Conservation (phyloP, 1,140 invertebrate genomes). For the Diprion similis region DNA sequence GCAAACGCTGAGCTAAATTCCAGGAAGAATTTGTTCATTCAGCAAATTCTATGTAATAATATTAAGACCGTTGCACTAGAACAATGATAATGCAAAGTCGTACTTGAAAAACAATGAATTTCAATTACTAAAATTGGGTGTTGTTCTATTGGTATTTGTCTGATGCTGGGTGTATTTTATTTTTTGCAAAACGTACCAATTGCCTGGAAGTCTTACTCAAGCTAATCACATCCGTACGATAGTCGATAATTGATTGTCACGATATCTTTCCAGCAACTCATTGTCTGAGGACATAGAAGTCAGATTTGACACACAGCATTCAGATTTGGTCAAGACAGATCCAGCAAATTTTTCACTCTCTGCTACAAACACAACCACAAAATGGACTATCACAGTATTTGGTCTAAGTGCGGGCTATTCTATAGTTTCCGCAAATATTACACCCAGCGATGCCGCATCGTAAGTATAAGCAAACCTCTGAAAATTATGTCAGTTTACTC, state of each 20-base stretch:
- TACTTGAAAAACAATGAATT: too few relatives aligned
- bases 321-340: slow-evolving; percentile 42
- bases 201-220: background rate
- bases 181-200: too few relatives aligned
- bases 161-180: too few relatives aligned
- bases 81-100: too few relatives aligned
- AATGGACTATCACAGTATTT: slow-evolving; percentile 63
- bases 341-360: slow-evolving; percentile 38
- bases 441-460: slow-evolving; percentile 56
- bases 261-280: slow-evolving; percentile 39
- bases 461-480: slow-evolving; percentile 48
- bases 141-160: too few relatives aligned
- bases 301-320: slow-evolving; percentile 45
- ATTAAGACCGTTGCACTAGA: too few relatives aligned
- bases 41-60: too few relatives aligned
- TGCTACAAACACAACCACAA: slow-evolving; percentile 19
- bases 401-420: slow-evolving; percentile 67
- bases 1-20: too few relatives aligned
- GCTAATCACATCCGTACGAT: background rate
- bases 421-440: slow-evolving; percentile 63
- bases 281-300: slow-evolving; percentile 34
- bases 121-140: too few relatives aligned
- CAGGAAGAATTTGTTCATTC: too few relatives aligned
- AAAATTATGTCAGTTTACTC: background rate
- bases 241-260: too few relatives aligned